Base-by-base conservation (phyloP, 2,113 vertebrate genomes). In the Gymnarchus niloticus region DNA sequence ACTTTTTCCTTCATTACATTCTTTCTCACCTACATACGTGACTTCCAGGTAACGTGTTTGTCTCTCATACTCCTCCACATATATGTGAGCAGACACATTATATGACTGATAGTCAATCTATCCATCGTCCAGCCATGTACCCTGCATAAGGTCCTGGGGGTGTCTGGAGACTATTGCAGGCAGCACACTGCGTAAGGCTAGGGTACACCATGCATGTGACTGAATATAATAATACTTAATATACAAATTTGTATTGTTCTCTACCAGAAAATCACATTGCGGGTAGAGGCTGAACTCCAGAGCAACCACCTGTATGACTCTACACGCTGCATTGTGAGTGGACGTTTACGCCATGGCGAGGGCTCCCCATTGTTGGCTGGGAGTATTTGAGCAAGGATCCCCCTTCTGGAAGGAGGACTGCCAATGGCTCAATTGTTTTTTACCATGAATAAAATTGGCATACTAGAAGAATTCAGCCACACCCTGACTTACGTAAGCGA, bases 11-110 rank as follows among this genome's bases (percentile, higher is more conserved):
- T 98, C 91, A 91, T 98, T 93, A 95, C 96, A 90, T 98, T 98
- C 93, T 99, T 98, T 92, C 93, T 99, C 91, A 98, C 97, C 87
- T 98, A 97, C 76, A 95, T 98, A 90, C 95, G 96, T 89, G 97
- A 99, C 88, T 99, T 99, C 76, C 97, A 99, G 96, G 97, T 98
- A 95, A 78, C 44, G 23, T 19, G 8, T 1, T 44, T 4, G 57
- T 84, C 14, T 23, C 6, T 14, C 49, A 69, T 17, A 5, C 19
- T 73, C 65, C 65, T 19, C 33, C 41, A 17, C 41, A 19, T 73
- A 19, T 41, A 73, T 41, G 65, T 73, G 65, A 37, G 33, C 17
- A 73, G 65, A 73, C 33, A 37, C 65, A 6, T 73, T 19, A 7
- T 17, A 73, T 41, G 33, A 3, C 37, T 73, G 51, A 52, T 73